Evolutionary conservation across 2,113 vertebrate genomes (phyloP), one percentile per base, ranked within the genome.

Genomic region (Cochlearius cochlearius): DNA sequence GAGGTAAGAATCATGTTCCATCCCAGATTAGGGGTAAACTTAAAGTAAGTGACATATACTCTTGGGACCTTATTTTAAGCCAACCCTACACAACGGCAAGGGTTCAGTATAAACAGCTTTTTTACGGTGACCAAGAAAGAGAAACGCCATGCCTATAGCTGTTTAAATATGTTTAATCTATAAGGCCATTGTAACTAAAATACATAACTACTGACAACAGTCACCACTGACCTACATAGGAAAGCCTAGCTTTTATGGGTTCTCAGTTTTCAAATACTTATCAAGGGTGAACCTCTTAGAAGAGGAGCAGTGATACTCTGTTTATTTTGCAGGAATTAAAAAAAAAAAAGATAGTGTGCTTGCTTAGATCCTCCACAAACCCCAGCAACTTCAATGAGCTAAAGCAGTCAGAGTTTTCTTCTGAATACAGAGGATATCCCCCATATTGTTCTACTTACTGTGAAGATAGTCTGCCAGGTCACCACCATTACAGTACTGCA

Each of bases 401-500:
- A 83, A 47, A 86, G 26, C 14, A 59, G n/a, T 21, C 60, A 66
- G 18, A 15, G 7, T 60, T 76, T 73, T 69, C 53, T 84, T 77
- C 22, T 10, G 22, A 73, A 81, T 14, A 75, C 12, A 83, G 47
- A 66, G 23, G 30, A 71, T 73, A 47, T 20, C 81, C 27, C 87
- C 80, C 55, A 66, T 21, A 12, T 3, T 18, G 15, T 15, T 79
- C 22, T 91, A 99, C 99, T 99, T 98, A 99, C 99, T 98, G 96
- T 99, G 99, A 85, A 99, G 99, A 92, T 99, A 99, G 86, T 99
- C 99, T 8, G 99, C 99, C 94, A 99, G 98, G 96, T 99, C 99
- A 32, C 99, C 99, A 50, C 99, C 99, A 45, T 99, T 99, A 95
- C 99, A 99, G 96, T 99, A 99, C 99, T 99, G 93, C 73, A 97